phyloP scores from a whole-genome alignment of 2,797 vertebrate genomes.

The Spinus olivaceus region DNA sequence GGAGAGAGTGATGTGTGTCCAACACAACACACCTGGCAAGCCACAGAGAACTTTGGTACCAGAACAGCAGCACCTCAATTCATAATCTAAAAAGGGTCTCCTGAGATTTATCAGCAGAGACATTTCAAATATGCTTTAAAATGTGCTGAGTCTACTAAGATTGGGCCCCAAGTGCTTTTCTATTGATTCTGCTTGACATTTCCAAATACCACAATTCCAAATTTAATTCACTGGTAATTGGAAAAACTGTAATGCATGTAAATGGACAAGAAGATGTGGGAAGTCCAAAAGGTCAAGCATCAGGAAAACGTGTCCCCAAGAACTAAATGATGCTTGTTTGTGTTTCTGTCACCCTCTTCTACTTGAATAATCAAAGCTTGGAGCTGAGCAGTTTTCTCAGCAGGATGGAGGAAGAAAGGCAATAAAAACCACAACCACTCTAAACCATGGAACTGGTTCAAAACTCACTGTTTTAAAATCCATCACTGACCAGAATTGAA shows the following conservation, averaged over 20 bases:
- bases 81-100: neutral
- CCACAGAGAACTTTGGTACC: neutral
- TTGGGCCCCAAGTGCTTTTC: slow-evolving; percentile 61
- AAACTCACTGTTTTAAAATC: slow-evolving; percentile 26
- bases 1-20: neutral
- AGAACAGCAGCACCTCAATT: neutral
- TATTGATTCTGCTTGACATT: slow-evolving; percentile 73
- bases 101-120: slow-evolving; percentile 39
- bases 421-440: neutral
- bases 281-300: slow-evolving; percentile 70
- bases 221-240: slow-evolving; percentile 70
- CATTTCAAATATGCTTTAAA: slow-evolving; percentile 58
- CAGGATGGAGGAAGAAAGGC: neutral
- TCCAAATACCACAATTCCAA: slow-evolving; percentile 74
- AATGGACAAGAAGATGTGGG: slow-evolving; percentile 59
- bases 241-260: slow-evolving; percentile 64
- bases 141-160: slow-evolving; percentile 64
- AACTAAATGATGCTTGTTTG: slow-evolving; percentile 56
- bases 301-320: slow-evolving; percentile 42
- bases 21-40: neutral
- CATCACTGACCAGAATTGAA: slow-evolving; percentile 16
- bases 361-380: slow-evolving; percentile 29
- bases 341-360: slow-evolving; percentile 35
- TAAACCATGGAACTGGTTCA: neutral
- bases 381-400: slow-evolving; percentile 16